These are phyloP conservation scores for Danionella dracula DNA, from an alignment of 2,797 vertebrate genomes.

Conservation along the genomic window DNA sequence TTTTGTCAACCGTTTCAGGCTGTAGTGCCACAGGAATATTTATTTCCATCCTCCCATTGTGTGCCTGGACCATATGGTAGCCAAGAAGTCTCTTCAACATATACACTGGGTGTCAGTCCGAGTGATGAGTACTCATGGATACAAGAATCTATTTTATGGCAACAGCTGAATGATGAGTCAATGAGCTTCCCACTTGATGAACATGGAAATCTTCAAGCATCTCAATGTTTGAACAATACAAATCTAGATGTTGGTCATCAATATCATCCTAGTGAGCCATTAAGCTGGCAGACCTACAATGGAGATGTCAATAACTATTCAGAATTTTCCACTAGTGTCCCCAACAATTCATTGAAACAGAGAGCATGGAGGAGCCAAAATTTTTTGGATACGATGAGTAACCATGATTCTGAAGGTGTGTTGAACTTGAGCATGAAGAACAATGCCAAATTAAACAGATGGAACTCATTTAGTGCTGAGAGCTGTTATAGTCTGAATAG, in stretches of 20 bases:
- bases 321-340: constrained; percentile 38
- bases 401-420: constrained; percentile 56
- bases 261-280: constrained; percentile 36
- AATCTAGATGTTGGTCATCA: constrained; percentile 45
- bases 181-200: constrained; percentile 46
- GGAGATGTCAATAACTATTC: constrained; percentile 43
- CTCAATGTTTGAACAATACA: constrained; percentile 43
- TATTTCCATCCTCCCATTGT: constrained; percentile 50
- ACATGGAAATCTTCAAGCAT: constrained; percentile 39
- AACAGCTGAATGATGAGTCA: constrained; percentile 65
- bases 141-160: constrained; percentile 65
- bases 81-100: constrained; percentile 49
- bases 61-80: constrained; percentile 39
- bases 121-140: constrained; percentile 70
- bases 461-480: constrained; percentile 62
- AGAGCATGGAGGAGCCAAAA: constrained; percentile 58
- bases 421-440: constrained; percentile 83
- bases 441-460: constrained; percentile 66
- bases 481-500: constrained; percentile 74
- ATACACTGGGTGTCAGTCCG: constrained; percentile 46
- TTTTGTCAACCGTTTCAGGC: constrained; percentile 39
- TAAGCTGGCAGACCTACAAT: constrained; percentile 45
- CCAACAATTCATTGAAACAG: constrained; percentile 45
- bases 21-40: constrained; percentile 44
- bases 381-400: constrained; percentile 47